Percentiles rank a stretch among this genome's conserved stretches.
Conservation (phyloP, 2,113 vertebrate species). For the Mus musculus region GRCm39 chr5:106436501-106437000, state of each 20-base stretch:
- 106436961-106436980: no score
- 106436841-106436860: neutral
- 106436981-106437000: no score
- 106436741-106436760: neutral
- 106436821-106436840: conserved; percentile 43
- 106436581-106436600: neutral
- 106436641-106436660: neutral
- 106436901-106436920: no score
- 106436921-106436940: no score
- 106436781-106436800: conserved; percentile 41
- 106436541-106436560: neutral
- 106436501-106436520: neutral
- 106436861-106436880: no score
- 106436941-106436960: no score
- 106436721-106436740: neutral
- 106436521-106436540: neutral
- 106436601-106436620: neutral
- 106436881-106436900: no score
- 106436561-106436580: no score
- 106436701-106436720: neutral
- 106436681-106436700: neutral
- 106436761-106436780: neutral
- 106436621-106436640: neutral
- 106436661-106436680: conserved; percentile 7
- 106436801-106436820: neutral